These are phyloP conservation scores for Perognathus longimembris DNA, from an alignment of 2,113 vertebrate species.

Conservation along the genomic window DNA sequence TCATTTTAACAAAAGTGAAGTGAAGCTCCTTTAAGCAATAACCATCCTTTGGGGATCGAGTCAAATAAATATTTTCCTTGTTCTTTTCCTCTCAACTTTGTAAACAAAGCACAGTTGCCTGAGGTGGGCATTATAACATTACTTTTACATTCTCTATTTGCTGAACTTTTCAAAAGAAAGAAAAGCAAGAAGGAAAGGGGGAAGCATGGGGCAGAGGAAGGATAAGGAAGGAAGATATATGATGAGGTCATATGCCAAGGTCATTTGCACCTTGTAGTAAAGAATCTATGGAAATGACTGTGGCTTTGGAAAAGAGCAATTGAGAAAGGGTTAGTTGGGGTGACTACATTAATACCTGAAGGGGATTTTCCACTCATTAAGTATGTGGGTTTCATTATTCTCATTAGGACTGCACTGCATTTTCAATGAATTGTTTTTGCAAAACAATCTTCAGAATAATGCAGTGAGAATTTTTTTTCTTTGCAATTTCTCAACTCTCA, in stretches of 20 bases:
- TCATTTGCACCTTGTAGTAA: background rate
- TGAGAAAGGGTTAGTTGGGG: background rate
- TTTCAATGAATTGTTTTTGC: conserved; percentile 41
- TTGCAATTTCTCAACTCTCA: background rate
- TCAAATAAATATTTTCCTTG: conserved; percentile 60
- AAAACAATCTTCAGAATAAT: conserved; percentile 51
- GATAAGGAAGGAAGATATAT: background rate
- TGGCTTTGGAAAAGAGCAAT: background rate
- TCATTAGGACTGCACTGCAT: background rate
- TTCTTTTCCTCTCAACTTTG: conserved; percentile 51
- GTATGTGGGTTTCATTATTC: conserved; percentile 5
- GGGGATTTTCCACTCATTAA: background rate
- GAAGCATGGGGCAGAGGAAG: background rate
- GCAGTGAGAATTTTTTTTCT: background rate
- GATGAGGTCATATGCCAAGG: background rate
- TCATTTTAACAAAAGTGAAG: conserved; percentile 43
- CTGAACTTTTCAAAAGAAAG: background rate
- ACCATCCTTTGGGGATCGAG: conserved; percentile 16
- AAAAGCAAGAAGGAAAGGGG: background rate
- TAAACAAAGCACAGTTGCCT: conserved; percentile 55
- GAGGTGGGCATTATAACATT: background rate
- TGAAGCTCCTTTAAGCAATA: conserved; percentile 20
- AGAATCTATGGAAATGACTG: background rate
- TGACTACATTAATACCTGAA: background rate
- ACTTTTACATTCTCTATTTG: background rate